A percentile compares a stretch with the other conserved stretches of the same genome.
Evolutionary conservation across 2,113 vertebrate species (phyloP).

Genomic region (Oreotrochilus melanogaster): DNA sequence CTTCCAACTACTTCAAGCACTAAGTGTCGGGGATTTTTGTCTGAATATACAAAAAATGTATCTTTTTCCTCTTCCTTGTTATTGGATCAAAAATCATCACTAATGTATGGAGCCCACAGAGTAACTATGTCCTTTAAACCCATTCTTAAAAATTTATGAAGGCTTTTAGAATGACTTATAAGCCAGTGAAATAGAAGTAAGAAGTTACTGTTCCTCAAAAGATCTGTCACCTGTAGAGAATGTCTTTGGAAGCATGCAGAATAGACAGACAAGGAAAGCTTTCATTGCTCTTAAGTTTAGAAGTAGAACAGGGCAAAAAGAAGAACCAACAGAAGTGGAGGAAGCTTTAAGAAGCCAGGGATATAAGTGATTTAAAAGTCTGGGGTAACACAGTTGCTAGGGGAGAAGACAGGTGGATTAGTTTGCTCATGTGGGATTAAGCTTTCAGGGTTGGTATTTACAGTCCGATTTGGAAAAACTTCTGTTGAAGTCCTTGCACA

Average conservation of each 20-base stretch:
- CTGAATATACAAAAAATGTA: background rate
- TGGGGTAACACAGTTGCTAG: background rate
- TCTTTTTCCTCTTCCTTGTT: background rate
- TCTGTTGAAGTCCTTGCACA: background rate
- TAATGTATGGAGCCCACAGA: background rate
- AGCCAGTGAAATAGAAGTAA: background rate
- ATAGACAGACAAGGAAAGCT: background rate
- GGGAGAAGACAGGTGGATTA: background rate
- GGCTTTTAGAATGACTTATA: background rate
- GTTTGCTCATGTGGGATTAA: background rate
- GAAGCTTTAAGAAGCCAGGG: background rate
- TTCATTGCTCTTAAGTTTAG: background rate
- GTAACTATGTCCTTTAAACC: background rate
- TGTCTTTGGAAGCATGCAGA: background rate
- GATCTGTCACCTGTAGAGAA: background rate
- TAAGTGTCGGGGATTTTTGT: background rate
- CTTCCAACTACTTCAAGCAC: background rate
- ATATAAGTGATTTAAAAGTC: background rate
- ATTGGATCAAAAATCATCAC: background rate
- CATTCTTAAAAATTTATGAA: background rate
- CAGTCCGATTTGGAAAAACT: background rate
- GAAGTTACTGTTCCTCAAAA: background rate
- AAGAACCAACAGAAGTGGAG: background rate
- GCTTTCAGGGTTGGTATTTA: background rate
- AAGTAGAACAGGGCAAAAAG: background rate